A percentile compares a stretch with the other conserved stretches of the same genome.
These are phyloP conservation scores for Apotomis turbidana DNA, from an alignment of 2,888 invertebrate species.

Conservation along the genomic window DNA sequence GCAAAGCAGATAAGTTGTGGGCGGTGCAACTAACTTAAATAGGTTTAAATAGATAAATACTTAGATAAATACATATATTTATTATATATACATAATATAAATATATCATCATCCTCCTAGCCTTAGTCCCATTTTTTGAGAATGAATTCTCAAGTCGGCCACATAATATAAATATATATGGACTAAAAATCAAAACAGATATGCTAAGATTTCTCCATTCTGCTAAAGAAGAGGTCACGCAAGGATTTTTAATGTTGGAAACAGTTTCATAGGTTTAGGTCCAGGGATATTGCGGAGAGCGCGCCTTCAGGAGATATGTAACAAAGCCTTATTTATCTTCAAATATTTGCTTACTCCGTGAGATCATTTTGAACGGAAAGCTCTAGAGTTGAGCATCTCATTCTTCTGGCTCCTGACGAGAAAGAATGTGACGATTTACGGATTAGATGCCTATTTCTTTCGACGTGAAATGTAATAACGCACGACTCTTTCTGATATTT, in stretches of 20 bases:
- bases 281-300: conserved; percentile 2
- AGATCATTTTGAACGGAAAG: conserved; percentile 53
- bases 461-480: background rate
- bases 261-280: background rate
- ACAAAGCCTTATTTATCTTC: conserved; percentile 67
- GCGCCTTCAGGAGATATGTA: conserved; percentile 20
- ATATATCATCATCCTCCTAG: too few species aligned
- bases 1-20: too few species aligned
- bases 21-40: too few species aligned
- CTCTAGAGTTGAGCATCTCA: conserved; percentile 45
- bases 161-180: too few species aligned
- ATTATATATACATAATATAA: too few species aligned
- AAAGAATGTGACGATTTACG: conserved; percentile 37
- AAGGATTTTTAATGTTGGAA: conserved; percentile 1
- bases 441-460: conserved; percentile 12
- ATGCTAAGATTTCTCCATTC: too few species aligned
- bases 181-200: too few species aligned
- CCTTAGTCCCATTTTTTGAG: too few species aligned
- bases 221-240: too few species aligned
- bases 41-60: too few species aligned
- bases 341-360: conserved; percentile 65
- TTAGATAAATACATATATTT: too few species aligned
- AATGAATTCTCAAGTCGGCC: too few species aligned
- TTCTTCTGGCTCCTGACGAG: conserved; percentile 41
- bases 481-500: conserved; percentile 6